Percentiles rank a stretch among this genome's conserved stretches.
Conservation (phyloP, 2,888 invertebrate species). For the Pachymerium ferrugineum region DNA sequence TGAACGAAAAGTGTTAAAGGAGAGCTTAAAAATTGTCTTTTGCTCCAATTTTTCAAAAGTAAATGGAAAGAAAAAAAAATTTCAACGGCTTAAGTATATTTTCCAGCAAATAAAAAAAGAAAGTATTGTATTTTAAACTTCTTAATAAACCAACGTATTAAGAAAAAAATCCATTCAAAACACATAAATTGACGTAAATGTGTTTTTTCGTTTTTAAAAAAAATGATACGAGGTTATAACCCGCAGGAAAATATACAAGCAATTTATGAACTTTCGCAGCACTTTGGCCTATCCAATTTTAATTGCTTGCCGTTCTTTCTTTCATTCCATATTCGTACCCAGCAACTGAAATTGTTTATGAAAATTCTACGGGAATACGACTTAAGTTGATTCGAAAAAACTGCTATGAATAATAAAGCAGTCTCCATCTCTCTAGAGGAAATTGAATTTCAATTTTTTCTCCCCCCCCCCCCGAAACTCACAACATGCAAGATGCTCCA, state of each 20-base stretch:
- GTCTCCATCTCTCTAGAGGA: not conserved
- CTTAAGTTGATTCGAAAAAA: not conserved
- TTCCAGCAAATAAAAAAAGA: not conserved
- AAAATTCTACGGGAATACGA: not conserved
- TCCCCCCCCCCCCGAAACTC: not conserved
- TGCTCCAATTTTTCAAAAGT: not conserved
- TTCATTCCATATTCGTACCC: not conserved
- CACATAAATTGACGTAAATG: no score
- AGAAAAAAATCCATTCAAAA: no score
- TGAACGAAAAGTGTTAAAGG: no score
- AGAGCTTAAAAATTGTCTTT: no score
- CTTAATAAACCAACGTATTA: no score
- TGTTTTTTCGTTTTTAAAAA: no score
- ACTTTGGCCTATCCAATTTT: not conserved
- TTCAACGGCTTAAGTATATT: no score
- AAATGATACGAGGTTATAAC: no score
- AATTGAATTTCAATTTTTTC: slow-evolving; percentile 13
- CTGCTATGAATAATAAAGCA: slow-evolving; percentile 13
- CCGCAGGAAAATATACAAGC: not conserved
- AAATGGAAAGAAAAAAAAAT: not conserved
- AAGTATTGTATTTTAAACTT: not conserved
- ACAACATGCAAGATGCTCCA: not conserved
- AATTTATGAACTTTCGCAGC: not conserved
- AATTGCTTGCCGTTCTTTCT: not conserved
- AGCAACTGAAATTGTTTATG: not conserved